Base-by-base conservation (phyloP, 2,888 invertebrate species). In the Eilema sororculum region DNA sequence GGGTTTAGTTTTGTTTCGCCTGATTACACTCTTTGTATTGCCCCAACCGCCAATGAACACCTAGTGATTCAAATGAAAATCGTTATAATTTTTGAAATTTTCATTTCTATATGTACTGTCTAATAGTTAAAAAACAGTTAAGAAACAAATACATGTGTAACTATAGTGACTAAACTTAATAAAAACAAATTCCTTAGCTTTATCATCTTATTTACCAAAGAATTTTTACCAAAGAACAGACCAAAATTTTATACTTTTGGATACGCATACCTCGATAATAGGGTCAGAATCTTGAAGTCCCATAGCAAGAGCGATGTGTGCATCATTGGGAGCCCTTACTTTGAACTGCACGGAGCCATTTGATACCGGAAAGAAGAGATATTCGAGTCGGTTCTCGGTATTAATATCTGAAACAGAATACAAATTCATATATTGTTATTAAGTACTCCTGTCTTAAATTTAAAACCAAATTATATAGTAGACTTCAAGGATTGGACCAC, bases 11-110 rank as follows among this genome's bases (percentile, higher is more conserved):
- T 96, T 96, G 93, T 98, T 98, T 86, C 96, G 97, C 72, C 98
- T 97, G 87, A 98, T 98, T 0, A 98, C 97, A 46, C 98, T 98
- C 92, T 98, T 98, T 76, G 96, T 95, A 91, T 98, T 98, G 30
- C 96, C 96, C 98, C 98, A 99, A 41, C 98, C 98, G 37, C 98
- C 98, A 83, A 99, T 96, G 93, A 98, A 98, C 67, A 98, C 89
- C 97, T 97, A 87, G 57, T 69, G 77, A 74, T 20, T 52, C n/a
- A n/a, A n/a, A n/a, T n/a, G n/a, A n/a, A n/a, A 66, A 22, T 65
- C 13, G 57, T 58, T 24, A 24, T 28, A 4, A 5, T 28, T 4
- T 20, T 24, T 24, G 57, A 3, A 24, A 25, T 28, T 28, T 28
- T 28, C 28, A 28, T 28, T 28, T 28, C 28, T 28, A 28, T 28